Base-by-base conservation (phyloP, 2,113 vertebrate genomes). In the Elgaria multicarinata region DNA sequence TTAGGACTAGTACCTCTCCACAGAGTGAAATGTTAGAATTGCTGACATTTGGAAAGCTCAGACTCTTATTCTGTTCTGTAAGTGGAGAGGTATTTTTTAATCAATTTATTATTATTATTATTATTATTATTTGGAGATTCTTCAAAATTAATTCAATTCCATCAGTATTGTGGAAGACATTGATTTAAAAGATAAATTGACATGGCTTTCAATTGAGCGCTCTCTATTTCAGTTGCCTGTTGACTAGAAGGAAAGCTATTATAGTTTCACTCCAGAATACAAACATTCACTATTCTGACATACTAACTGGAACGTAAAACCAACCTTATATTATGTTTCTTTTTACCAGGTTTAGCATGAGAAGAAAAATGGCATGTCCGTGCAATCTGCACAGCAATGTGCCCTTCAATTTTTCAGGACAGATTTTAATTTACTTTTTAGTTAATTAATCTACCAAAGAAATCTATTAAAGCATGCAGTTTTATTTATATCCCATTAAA, bases 41-140 rank as follows among this genome's bases (percentile, higher is more conserved):
- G 36, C 24, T 75, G 42, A 31, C 39, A 64, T 84, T 87, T 1
- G 0, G 78, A 31, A 88, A 58, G 31, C n/a, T 44, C 50, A 66
- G 78, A 66, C 4, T 77, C 77, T 79, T 87, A 31, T 12, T 87
- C 12, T 39, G 0, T 87, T 69, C 42, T 2, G 2, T 53, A 64
- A 88, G 64, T 84, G 12, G 53, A 62, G 78, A 44, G 5, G 3
- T 83, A 87, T 91, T 81, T n/a, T 75, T 12, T 67, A n/a, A n/a
- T n/a, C n/a, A n/a, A n/a, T n/a, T n/a, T n/a, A n/a, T n/a, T n/a
- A n/a, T n/a, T 31, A 66, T 66, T 83, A 76, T 62, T 18, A 4
- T 28, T 9, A 62, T 76, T 12, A 10, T 71, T 79, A 12, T 55
- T 33, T 53, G 72, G 67, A 64, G 4, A 83, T 36, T 66, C 44